Evolutionary conservation across 1,140 invertebrate species (phyloP).

Genomic region (Adelges cooleyi): DNA sequence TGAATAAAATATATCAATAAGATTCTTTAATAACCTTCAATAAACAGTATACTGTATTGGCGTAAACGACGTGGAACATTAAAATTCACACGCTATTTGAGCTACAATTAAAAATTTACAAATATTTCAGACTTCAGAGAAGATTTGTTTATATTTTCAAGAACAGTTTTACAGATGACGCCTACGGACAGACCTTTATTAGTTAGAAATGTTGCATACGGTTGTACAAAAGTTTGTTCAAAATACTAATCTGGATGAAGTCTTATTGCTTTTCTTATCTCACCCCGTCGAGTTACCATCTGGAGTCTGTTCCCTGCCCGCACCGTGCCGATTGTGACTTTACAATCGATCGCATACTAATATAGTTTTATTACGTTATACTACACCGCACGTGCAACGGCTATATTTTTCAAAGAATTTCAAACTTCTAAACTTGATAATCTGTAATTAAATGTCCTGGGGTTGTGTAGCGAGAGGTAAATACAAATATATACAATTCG

Average conservation of each 20-base stretch:
- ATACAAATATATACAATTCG: too few relatives aligned
- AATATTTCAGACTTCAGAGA: too few relatives aligned
- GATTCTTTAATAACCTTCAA: too few relatives aligned
- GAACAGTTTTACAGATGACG: constrained; percentile 5
- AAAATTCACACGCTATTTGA: too few relatives aligned
- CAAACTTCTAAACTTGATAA: too few relatives aligned
- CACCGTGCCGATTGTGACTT: neutral
- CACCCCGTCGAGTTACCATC: neutral
- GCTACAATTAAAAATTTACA: too few relatives aligned
- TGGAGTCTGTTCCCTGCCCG: constrained; percentile 1
- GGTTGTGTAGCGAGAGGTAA: too few relatives aligned
- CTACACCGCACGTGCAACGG: neutral
- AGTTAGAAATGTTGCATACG: neutral
- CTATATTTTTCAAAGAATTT: neutral
- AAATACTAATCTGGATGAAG: constrained; percentile 26
- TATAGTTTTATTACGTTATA: neutral
- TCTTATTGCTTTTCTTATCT: constrained; percentile 12
- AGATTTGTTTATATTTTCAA: neutral
- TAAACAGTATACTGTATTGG: too few relatives aligned
- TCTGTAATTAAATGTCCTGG: too few relatives aligned
- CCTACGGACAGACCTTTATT: constrained; percentile 6
- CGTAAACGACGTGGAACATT: too few relatives aligned
- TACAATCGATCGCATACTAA: neutral
- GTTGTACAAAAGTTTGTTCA: constrained; percentile 18
- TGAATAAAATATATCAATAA: too few relatives aligned